Percentiles rank a stretch among this genome's conserved stretches.
Conservation (phyloP, 2,888 invertebrate species). For the Poecilus cupreus region DNA sequence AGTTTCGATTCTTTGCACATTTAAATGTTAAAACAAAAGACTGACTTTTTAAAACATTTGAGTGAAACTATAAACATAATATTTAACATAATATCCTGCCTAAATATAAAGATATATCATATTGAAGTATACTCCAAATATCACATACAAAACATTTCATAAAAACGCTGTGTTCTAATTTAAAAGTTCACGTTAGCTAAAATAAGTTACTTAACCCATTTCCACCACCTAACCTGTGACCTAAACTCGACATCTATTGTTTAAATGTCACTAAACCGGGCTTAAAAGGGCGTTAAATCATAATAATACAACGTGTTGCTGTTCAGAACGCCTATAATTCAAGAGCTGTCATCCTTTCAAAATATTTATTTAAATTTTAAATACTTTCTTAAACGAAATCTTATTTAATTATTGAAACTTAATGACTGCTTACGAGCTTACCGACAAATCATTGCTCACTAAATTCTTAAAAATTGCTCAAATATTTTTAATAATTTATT, state of each 20-base stretch:
- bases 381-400: no score
- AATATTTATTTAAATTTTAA: conserved; percentile 23
- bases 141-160: no score
- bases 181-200: conserved; percentile 46
- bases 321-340: not conserved
- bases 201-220: conserved; percentile 26
- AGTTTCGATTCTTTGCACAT: conserved; percentile 18
- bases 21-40: conserved; percentile 30
- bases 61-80: conserved; percentile 14
- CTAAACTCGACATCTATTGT: conserved; percentile 14
- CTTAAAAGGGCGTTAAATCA: conserved; percentile 11
- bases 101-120: conserved; percentile 24
- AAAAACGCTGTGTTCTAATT: conserved; percentile 16
- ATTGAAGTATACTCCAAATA: no score
- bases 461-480: conserved; percentile 40
- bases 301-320: conserved; percentile 27
- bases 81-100: conserved; percentile 24
- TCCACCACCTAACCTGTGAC: conserved; percentile 12
- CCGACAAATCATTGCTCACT: conserved; percentile 23
- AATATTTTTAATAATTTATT: conserved; percentile 34
- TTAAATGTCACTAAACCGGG: conserved; percentile 51
- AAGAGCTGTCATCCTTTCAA: conserved; percentile 12
- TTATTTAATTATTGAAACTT: not conserved
- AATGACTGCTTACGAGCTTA: conserved; percentile 46
- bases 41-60: conserved; percentile 8